Evolutionary conservation across 2,113 vertebrate species (phyloP), one percentile per base, ranked within the genome.

Genomic region (Tachycineta bicolor): DNA sequence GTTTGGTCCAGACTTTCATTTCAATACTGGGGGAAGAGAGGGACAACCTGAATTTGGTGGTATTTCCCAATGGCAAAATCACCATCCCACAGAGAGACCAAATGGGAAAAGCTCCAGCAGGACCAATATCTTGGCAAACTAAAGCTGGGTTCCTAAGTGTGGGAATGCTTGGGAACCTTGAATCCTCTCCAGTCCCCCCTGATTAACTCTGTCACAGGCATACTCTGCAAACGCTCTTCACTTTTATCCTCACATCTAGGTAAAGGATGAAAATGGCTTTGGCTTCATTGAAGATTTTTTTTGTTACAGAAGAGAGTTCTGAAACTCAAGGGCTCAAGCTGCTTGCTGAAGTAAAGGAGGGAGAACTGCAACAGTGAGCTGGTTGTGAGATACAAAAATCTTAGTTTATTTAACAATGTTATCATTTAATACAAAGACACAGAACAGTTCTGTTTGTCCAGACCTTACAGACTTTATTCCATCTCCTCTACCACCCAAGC

Each of bases 321-420:
- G 37, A 59, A 85, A 55, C 31, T 46, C 50, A 20, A 53, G 11
- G 16, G 62, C 62, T 65, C 81, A 23, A 49, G 71, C 8, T 10
- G 8, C 60, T 29, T 76, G 46, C 79, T 71, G 43, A 82, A 84
- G 60, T 18, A 47, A 94, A 96, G 77, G 85, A 96, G 55, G 33
- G 46, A 97, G 93, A 80, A 94, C 78, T 34, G 76, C 84, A 83
- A 92, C 56, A 67, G 37, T 4, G 18, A 80, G 22, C 15, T 92
- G 47, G 92, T 76, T 87, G 80, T 95, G 95, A 95, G 97, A 97
- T 98, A 98, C 39, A 96, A 98, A 98, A 98, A 96, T 92, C 96
- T 97, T 97, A 79, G 97, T 98, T 98, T 98, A 98, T 98, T 98
- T 97, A 96, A 97, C 97, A 94, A 88, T 23, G 69, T 97, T 97